Percentiles rank a stretch among this genome's conserved stretches.
phyloP scores from a whole-genome alignment of 2,888 invertebrate species.

The Sericinus montela region DNA sequence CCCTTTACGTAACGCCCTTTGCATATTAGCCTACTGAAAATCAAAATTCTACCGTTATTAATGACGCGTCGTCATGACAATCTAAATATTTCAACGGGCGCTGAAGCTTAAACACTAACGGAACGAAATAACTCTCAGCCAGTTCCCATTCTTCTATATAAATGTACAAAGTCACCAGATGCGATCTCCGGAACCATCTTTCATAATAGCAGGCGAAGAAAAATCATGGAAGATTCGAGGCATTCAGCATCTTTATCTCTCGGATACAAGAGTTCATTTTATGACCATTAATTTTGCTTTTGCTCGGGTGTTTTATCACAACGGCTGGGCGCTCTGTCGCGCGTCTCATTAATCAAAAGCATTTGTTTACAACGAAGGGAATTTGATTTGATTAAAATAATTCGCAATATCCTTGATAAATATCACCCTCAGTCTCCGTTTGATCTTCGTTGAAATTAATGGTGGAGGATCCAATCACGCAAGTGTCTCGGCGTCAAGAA shows the following conservation, averaged over 20 bases:
- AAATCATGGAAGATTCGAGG: constrained; percentile 74
- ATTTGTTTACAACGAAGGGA: constrained; percentile 80
- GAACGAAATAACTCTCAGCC: constrained; percentile 52
- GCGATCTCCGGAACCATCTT: constrained; percentile 64
- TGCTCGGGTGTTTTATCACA: constrained; percentile 77
- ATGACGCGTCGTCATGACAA: constrained; percentile 72
- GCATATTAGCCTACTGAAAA: constrained; percentile 76
- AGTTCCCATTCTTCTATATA: constrained; percentile 50
- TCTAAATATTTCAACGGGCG: constrained; percentile 67
- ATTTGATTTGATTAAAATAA: constrained; percentile 80
- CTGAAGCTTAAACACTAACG: constrained; percentile 63
- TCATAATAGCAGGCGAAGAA: constrained; percentile 66
- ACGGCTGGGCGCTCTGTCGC: constrained; percentile 76
- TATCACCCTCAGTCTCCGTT: constrained; percentile 79
- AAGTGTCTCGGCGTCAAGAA: constrained; percentile 53
- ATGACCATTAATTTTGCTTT: constrained; percentile 78
- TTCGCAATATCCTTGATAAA: constrained; percentile 80
- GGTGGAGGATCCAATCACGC: constrained; percentile 77
- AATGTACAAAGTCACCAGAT: constrained; percentile 71
- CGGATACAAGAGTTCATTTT: constrained; percentile 79
- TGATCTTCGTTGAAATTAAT: constrained; percentile 77
- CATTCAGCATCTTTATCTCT: constrained; percentile 77
- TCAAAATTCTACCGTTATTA: constrained; percentile 76
- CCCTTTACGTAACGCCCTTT: constrained; percentile 64
- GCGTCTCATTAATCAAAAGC: constrained; percentile 79